Evolutionary conservation across 2,797 vertebrate genomes (phyloP), one percentile per base, ranked within the genome.

Genomic region (Lophotriccus pileatus): DNA sequence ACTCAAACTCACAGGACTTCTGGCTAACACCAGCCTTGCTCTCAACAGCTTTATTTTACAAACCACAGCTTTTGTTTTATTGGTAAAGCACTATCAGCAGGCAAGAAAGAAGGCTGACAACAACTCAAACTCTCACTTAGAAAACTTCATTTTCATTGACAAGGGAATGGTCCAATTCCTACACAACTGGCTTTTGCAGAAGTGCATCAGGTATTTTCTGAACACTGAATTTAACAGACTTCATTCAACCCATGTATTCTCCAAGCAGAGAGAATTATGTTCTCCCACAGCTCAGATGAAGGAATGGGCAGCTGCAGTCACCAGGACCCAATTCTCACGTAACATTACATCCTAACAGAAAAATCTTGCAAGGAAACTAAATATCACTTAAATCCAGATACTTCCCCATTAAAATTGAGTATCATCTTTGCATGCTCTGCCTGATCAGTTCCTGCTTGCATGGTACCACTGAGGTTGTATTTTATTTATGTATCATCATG

Each of bases 61-160:
- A 87, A 88, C 34, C 63, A 70, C 16, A 22, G 72, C 74, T 28
- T 73, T 67, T 36, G 83, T 30, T 92, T 89, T 76, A 76, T 12
- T 55, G 53, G 64, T 89, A 78, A 91, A 92, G 13, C 16, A 32
- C 92, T 89, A 41, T 69, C 73, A 83, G 46, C 73, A 93, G 90
- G 56, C 86, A 93, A 84, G 87, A 97, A 85, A 94, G 68, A 6
- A 52, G 83, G 82, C 58, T 74, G 90, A 66, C 83, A 91, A 47
- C 34, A 82, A 21, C 37, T 60, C 37, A 72, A 60, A 74, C 30
- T 72, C 70, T 43, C 69, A 41, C 62, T 47, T 7, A 39, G 2
- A 67, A 23, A 84, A 28, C 20, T 53, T 68, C 23, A 27, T 47
- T 74, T 82, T n/a, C 60, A 62, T 2, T 39, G 64, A 66, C 63